Percentiles rank a stretch among this genome's conserved stretches.
phyloP scores from a whole-genome alignment of 30 jellyfish, hydroid and myxozoan species.

The Chironex yamaguchii region DNA sequence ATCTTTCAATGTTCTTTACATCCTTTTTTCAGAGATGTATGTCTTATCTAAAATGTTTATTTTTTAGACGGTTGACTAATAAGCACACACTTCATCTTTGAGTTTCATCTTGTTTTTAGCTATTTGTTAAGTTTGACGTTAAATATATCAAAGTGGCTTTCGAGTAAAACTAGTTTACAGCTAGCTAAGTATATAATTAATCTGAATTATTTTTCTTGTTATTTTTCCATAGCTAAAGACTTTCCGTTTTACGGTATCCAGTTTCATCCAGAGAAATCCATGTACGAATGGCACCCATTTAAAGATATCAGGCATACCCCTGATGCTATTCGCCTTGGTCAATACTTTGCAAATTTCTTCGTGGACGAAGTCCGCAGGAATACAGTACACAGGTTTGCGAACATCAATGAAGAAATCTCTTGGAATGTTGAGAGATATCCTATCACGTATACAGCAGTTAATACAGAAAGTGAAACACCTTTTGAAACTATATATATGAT shows the following conservation, averaged over 20 bases:
- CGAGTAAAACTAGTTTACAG: too few species aligned
- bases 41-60: too few species aligned
- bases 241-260: slow-evolving; percentile 80
- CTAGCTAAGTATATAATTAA: too few species aligned
- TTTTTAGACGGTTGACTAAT: too few species aligned
- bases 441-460: slow-evolving; percentile 61
- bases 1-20: too few species aligned
- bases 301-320: slow-evolving; percentile 52
- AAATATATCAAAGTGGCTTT: too few species aligned
- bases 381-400: slow-evolving; percentile 45
- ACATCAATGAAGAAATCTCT: slow-evolving; percentile 43
- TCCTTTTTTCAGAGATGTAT: too few species aligned
- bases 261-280: slow-evolving; percentile 84
- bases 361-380: slow-evolving; percentile 66
- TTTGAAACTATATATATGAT: slow-evolving; percentile 73
- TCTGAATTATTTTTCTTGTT: too few species aligned
- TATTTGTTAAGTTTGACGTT: too few species aligned
- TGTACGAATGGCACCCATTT: slow-evolving; percentile 80
- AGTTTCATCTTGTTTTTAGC: too few species aligned
- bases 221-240: slow-evolving; percentile 42
- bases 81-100: too few species aligned
- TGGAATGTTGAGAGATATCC: slow-evolving; percentile 60
- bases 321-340: slow-evolving; percentile 75
- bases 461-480: slow-evolving; percentile 68
- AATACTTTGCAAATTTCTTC: slow-evolving; percentile 76